A percentile compares a stretch with the other conserved stretches of the same genome.
Evolutionary conservation across 2,113 vertebrate species (phyloP).

Genomic region (Rhinogobius similis): DNA sequence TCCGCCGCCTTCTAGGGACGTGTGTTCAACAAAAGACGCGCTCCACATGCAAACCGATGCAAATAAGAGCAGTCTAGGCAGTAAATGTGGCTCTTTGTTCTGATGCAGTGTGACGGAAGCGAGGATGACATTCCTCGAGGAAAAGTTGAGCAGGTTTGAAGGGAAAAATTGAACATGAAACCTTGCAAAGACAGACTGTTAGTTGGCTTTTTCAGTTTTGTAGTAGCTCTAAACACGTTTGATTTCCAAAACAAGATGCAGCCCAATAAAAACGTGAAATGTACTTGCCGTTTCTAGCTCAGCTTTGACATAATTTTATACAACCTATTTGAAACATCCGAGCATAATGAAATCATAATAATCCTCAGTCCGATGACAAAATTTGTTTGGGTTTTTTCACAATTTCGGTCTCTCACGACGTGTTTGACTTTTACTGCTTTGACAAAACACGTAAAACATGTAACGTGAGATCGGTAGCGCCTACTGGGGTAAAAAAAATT

Average conservation of each 20-base stretch:
- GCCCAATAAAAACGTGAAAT: neutral
- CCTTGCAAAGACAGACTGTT: neutral
- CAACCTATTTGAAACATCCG: no score
- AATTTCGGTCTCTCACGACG: neutral
- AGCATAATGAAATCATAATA: no score
- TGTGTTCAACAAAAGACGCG: slow-evolving; percentile 16
- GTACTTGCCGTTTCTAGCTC: no score
- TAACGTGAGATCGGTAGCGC: slow-evolving; percentile 31
- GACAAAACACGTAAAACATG: slow-evolving; percentile 42
- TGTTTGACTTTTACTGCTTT: slow-evolving; percentile 29
- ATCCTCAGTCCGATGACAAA: no score
- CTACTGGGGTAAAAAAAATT: slow-evolving; percentile 24
- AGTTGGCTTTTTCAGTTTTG: neutral
- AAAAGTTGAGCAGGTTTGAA: slow-evolving; percentile 31
- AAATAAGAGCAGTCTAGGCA: slow-evolving; percentile 38
- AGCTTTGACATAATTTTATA: no score
- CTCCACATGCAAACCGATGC: slow-evolving; percentile 6
- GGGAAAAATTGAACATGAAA: slow-evolving; percentile 21
- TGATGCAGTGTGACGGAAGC: slow-evolving; percentile 10
- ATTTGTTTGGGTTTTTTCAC: no score
- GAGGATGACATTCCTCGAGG: slow-evolving; percentile 16
- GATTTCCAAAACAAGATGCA: neutral
- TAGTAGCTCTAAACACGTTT: no score
- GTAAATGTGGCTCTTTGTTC: slow-evolving; percentile 37
- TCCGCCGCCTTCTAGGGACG: slow-evolving; percentile 51